phyloP scores from a whole-genome alignment of 1,140 invertebrate genomes.

The Phocides pigmalion region DNA sequence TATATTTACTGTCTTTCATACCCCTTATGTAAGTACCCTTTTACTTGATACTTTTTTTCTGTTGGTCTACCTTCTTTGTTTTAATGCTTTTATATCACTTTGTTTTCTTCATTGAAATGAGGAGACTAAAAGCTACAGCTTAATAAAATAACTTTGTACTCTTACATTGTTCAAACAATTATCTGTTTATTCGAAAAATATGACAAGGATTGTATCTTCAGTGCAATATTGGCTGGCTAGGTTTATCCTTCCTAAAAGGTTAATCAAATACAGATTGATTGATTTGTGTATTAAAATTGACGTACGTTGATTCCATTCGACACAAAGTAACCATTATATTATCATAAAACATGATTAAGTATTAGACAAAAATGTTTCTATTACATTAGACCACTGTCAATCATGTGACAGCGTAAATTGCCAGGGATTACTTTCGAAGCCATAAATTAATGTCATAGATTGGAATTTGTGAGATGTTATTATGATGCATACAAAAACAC shows the following conservation, averaged over 20 bases:
- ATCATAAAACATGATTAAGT: slow-evolving; percentile 2
- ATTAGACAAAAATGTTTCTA: slow-evolving; percentile 42
- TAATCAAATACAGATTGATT: not conserved
- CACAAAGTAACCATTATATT: not conserved
- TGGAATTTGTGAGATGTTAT: slow-evolving; percentile 63
- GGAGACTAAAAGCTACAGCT: too few relatives aligned
- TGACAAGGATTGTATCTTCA: too few relatives aligned
- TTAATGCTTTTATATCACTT: too few relatives aligned
- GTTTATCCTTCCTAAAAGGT: not conserved
- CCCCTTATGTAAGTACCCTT: too few relatives aligned
- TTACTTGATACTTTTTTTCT: too few relatives aligned
- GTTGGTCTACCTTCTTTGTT: too few relatives aligned
- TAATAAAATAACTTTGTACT: not conserved
- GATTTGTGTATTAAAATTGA: not conserved
- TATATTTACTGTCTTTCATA: too few relatives aligned
- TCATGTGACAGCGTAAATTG: slow-evolving; percentile 61
- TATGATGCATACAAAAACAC: slow-evolving; percentile 60
- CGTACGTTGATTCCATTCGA: not conserved
- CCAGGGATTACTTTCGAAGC: slow-evolving; percentile 64
- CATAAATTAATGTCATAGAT: slow-evolving; percentile 66
- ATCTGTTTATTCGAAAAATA: not conserved
- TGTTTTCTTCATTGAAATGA: too few relatives aligned
- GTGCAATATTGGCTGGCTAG: not conserved
- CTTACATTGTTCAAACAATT: not conserved
- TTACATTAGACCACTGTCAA: slow-evolving; percentile 52